These are phyloP conservation scores for Xyrichtys novacula DNA, from an alignment of 2,797 vertebrate genomes.

Conservation along the genomic window DNA sequence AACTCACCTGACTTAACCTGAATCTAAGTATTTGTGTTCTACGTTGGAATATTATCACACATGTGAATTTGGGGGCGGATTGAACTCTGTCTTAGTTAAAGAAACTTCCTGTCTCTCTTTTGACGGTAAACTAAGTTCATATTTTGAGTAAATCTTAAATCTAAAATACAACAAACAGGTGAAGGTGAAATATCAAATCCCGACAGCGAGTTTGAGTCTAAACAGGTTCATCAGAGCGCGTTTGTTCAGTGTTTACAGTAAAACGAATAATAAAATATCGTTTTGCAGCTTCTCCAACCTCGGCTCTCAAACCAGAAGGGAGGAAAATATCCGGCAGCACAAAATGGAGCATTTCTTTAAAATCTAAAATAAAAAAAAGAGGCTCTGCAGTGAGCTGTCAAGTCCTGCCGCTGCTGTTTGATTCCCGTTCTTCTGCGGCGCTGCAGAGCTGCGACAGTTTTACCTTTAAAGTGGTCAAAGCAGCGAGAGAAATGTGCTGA, in stretches of 20 bases:
- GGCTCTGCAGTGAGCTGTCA: constrained; percentile 10
- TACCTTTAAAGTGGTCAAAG: constrained; percentile 52
- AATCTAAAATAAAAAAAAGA: constrained; percentile 17
- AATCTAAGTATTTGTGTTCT: too few species aligned
- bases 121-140: too few species aligned
- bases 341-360: constrained; percentile 48
- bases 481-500: constrained; percentile 20
- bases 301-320: constrained; percentile 9
- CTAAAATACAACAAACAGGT: too few species aligned
- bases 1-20: too few species aligned
- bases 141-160: too few species aligned
- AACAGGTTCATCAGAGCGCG: background rate
- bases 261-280: background rate
- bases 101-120: too few species aligned
- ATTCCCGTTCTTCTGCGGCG: constrained; percentile 25
- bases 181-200: too few species aligned
- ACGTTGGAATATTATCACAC: too few species aligned
- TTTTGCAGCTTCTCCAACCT: background rate
- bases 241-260: background rate
- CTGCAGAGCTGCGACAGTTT: constrained; percentile 30
- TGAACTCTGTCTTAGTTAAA: too few species aligned
- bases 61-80: too few species aligned
- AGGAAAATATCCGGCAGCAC: constrained; percentile 6
- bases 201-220: background rate
- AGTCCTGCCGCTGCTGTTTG: constrained; percentile 30